Evolutionary conservation across 2,113 vertebrate species (phyloP).

Genomic region (Felis catus): DNA sequence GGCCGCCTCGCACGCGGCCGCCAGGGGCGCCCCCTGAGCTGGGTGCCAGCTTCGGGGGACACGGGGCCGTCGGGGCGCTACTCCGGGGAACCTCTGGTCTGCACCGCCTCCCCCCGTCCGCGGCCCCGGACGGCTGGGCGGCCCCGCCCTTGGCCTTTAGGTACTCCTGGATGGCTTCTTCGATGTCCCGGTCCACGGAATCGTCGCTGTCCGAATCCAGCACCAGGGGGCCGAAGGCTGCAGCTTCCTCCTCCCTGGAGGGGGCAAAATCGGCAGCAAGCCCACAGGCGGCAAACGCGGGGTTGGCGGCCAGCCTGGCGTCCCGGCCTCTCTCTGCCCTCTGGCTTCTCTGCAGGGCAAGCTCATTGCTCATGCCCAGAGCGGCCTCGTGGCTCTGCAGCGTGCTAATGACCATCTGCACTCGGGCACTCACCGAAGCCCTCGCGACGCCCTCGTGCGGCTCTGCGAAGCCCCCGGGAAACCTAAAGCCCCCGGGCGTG

Average conservation of each 20-base stretch:
- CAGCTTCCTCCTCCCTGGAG: conserved; percentile 48
- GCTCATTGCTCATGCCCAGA: conserved; percentile 90
- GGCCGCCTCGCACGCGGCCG: conserved; percentile 13
- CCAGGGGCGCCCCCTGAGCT: conserved; percentile 60
- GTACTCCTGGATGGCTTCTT: conserved; percentile 97
- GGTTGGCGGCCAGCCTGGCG: background rate
- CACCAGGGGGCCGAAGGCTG: conserved; percentile 64
- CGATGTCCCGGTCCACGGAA: conserved; percentile 95
- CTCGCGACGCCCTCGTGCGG: conserved; percentile 85
- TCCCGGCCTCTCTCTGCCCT: conserved; percentile 70
- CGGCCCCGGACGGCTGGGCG: background rate
- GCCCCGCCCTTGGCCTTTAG: conserved; percentile 90
- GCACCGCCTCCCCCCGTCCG: conserved; percentile 29
- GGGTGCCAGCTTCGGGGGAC: conserved; percentile 57
- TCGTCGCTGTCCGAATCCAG: conserved; percentile 94
- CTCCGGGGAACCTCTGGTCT: conserved; percentile 48
- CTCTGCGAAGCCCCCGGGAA: conserved; percentile 91
- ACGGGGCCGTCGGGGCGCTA: background rate
- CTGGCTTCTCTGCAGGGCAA: conserved; percentile 81
- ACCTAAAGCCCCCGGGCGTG: conserved; percentile 88
- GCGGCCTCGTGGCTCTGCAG: conserved; percentile 91
- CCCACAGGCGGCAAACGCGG: background rate
- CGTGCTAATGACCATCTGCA: conserved; percentile 95
- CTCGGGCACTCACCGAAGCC: conserved; percentile 89
- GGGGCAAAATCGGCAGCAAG: conserved; percentile 57